A percentile compares a stretch with the other conserved stretches of the same genome.
Evolutionary conservation across 1,140 invertebrate species (phyloP).

Genomic region (Homalodisca vitripennis): DNA sequence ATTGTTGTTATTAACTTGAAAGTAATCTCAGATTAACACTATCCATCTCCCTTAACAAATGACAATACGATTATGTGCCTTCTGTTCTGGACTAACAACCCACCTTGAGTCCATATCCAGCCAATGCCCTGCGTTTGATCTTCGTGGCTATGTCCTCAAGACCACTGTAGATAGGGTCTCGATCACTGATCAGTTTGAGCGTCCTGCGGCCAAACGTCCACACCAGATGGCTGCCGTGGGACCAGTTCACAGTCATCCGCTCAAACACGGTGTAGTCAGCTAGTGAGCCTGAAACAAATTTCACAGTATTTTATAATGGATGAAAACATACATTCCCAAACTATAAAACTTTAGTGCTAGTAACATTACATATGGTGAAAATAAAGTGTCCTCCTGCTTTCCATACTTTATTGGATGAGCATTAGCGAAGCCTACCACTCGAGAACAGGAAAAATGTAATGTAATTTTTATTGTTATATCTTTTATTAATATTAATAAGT

Average conservation of each 20-base stretch:
- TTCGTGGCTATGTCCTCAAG: constrained; percentile 70
- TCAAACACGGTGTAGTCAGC: constrained; percentile 75
- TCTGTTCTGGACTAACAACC: constrained; percentile 34
- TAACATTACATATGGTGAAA: background rate
- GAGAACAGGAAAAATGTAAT: background rate
- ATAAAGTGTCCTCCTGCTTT: background rate
- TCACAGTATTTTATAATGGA: background rate
- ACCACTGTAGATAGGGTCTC: constrained; percentile 52
- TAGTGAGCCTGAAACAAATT: constrained; percentile 53
- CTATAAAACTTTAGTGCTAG: background rate
- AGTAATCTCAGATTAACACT: background rate
- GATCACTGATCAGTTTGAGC: constrained; percentile 60
- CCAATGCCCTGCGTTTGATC: constrained; percentile 68
- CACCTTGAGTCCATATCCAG: constrained; percentile 78
- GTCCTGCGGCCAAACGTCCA: constrained; percentile 73
- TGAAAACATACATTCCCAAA: too few relatives aligned
- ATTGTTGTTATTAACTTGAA: background rate
- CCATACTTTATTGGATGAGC: background rate
- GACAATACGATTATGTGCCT: background rate
- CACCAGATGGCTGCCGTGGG: constrained; percentile 63
- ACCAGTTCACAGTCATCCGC: constrained; percentile 79
- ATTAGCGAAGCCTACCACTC: background rate
- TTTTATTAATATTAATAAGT: too few relatives aligned
- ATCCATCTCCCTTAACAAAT: background rate
- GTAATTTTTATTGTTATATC: too few relatives aligned